These are phyloP conservation scores for Digitonthophagus gazella DNA, from an alignment of 2,888 invertebrate genomes.

Conservation along the genomic window DNA sequence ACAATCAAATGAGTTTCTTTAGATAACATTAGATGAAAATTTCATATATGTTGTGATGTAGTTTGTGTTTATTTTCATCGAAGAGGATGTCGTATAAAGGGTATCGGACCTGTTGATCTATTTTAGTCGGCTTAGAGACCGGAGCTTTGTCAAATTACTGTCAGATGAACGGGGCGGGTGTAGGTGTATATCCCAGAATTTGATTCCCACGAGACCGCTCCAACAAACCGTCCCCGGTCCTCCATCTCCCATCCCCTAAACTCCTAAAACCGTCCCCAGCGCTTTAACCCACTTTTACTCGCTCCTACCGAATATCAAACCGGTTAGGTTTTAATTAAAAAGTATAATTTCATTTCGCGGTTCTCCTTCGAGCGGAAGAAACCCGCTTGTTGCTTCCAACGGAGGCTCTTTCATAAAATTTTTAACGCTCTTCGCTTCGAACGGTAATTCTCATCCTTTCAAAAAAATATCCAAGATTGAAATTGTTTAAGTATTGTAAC, in stretches of 20 bases:
- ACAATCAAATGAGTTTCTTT: not conserved
- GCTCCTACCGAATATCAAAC: not conserved
- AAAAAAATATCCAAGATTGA: constrained; percentile 6
- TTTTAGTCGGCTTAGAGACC: constrained; percentile 29
- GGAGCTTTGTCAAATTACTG: constrained; percentile 32
- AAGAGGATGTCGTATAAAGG: not conserved
- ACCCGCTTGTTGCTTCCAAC: constrained; percentile 9
- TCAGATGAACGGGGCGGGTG: constrained; percentile 27
- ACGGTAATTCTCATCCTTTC: not conserved
- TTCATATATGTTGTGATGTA: not conserved
- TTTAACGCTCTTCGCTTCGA: not conserved
- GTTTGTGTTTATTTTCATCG: not conserved
- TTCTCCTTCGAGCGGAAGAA: not conserved
- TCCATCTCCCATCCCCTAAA: not conserved
- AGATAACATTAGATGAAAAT: not conserved
- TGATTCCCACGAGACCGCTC: constrained; percentile 6
- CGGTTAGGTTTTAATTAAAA: constrained; percentile 12
- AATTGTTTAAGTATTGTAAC: not conserved
- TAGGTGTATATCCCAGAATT: constrained; percentile 16
- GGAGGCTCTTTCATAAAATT: constrained; percentile 4
- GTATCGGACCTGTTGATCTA: constrained; percentile 30
- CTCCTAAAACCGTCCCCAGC: not conserved
- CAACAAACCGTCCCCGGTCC: constrained; percentile 1
- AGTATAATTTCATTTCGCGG: constrained; percentile 10
- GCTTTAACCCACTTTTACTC: not conserved